Evolutionary conservation across 2,888 invertebrate species (phyloP).

Genomic region (Pandemis heparana): DNA sequence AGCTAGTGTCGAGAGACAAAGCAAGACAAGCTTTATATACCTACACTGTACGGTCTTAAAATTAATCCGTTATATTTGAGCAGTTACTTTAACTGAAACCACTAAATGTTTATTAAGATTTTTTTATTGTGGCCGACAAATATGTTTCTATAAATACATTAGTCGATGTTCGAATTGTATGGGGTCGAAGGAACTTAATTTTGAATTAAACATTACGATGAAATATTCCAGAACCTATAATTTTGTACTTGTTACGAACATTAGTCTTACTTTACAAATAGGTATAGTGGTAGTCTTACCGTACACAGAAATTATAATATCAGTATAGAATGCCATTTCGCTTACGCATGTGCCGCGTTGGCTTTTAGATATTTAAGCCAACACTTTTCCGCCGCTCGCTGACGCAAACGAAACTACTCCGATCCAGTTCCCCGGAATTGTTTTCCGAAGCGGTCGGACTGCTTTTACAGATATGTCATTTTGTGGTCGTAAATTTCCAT

Average conservation of each 20-base stretch:
- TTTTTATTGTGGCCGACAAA: too few relatives aligned
- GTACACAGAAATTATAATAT: neutral
- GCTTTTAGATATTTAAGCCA: constrained; percentile 48
- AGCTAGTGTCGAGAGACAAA: too few relatives aligned
- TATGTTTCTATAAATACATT: too few relatives aligned
- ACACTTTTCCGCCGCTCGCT: constrained; percentile 48
- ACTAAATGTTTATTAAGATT: too few relatives aligned
- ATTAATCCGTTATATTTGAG: too few relatives aligned
- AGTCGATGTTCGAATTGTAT: too few relatives aligned
- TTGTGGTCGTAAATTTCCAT: constrained; percentile 50
- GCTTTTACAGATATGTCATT: constrained; percentile 50
- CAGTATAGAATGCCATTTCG: neutral
- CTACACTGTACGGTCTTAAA: too few relatives aligned
- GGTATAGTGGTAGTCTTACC: neutral
- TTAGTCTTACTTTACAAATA: too few relatives aligned
- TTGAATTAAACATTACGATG: too few relatives aligned
- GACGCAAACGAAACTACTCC: constrained; percentile 54
- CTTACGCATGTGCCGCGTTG: constrained; percentile 37
- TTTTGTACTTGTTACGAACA: neutral
- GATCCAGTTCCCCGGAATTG: constrained; percentile 55
- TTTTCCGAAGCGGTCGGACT: constrained; percentile 52
- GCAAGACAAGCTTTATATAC: too few relatives aligned
- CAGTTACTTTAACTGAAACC: too few relatives aligned
- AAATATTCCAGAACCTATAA: neutral
- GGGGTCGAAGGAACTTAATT: too few relatives aligned